A percentile compares a stretch with the other conserved stretches of the same genome.
Evolutionary conservation across 1,140 invertebrate species (phyloP).

Genomic region (Drosophila ananassae): DNA sequence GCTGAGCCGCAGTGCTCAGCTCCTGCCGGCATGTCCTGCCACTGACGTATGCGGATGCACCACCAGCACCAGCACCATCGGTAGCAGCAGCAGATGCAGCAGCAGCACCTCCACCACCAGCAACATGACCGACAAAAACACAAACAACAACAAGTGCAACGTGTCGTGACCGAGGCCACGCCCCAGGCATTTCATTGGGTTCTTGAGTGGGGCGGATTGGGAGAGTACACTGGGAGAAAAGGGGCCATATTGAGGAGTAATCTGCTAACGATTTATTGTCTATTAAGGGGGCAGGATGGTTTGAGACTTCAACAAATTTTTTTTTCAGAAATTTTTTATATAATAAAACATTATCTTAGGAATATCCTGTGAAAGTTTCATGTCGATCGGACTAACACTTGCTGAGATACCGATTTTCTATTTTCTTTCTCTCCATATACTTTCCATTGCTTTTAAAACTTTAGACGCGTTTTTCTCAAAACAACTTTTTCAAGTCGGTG

Average conservation of each 20-base stretch:
- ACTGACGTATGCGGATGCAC: constrained; percentile 64
- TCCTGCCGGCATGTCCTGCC: constrained; percentile 35
- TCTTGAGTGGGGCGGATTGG: constrained; percentile 30
- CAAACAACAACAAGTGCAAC: constrained; percentile 49
- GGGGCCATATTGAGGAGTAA: background rate
- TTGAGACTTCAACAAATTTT: no score
- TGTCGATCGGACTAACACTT: no score
- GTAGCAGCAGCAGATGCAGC: background rate
- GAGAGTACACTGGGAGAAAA: background rate
- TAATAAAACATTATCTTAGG: no score
- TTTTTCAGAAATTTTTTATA: no score
- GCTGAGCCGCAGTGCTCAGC: constrained; percentile 43
- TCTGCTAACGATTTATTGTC: no score
- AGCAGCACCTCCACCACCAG: background rate
- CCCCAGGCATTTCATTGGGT: constrained; percentile 54
- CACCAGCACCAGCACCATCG: constrained; percentile 9
- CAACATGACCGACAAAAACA: constrained; percentile 48
- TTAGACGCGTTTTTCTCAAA: no score
- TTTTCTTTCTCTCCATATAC: no score
- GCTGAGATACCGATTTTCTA: no score
- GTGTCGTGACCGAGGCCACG: constrained; percentile 69
- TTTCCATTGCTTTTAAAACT: no score
- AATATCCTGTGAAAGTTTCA: no score
- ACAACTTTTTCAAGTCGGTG: no score
- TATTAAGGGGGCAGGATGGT: no score